phyloP scores from a whole-genome alignment of 2,113 vertebrate species.

The Cettia cetti region DNA sequence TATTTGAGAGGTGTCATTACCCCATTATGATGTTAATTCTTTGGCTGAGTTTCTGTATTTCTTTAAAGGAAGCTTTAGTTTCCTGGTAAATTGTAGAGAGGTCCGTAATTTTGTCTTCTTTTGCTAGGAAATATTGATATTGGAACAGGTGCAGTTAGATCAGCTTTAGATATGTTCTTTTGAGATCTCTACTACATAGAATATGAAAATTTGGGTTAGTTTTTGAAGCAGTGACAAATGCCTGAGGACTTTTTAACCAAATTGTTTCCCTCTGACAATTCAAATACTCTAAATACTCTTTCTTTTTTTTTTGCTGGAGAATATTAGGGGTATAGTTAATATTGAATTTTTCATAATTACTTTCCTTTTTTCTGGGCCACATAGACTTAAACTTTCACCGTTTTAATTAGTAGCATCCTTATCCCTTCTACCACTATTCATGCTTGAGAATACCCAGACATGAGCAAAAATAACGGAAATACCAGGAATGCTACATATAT shows the following conservation, averaged over 20 bases:
- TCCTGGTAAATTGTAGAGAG: neutral
- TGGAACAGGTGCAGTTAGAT: neutral
- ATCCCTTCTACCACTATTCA: neutral
- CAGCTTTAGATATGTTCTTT: neutral
- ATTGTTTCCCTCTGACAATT: neutral
- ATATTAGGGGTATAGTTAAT: neutral
- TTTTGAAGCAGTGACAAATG: neutral
- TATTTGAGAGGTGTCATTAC: neutral
- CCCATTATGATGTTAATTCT: neutral
- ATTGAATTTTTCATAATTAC: neutral
- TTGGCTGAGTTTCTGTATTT: neutral
- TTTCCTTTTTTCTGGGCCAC: neutral
- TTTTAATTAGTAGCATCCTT: neutral
- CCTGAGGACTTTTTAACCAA: neutral
- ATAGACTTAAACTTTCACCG: neutral
- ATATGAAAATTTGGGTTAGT: neutral
- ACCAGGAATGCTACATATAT: neutral
- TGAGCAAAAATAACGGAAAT: neutral
- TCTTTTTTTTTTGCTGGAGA: neutral
- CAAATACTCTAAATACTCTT: neutral
- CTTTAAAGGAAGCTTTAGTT: neutral
- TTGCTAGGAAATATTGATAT: neutral
- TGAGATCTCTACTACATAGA: neutral
- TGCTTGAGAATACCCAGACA: neutral
- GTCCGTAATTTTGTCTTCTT: neutral